Evolutionary conservation across 2,888 invertebrate species (phyloP).

Genomic region (Coenonympha arcania): DNA sequence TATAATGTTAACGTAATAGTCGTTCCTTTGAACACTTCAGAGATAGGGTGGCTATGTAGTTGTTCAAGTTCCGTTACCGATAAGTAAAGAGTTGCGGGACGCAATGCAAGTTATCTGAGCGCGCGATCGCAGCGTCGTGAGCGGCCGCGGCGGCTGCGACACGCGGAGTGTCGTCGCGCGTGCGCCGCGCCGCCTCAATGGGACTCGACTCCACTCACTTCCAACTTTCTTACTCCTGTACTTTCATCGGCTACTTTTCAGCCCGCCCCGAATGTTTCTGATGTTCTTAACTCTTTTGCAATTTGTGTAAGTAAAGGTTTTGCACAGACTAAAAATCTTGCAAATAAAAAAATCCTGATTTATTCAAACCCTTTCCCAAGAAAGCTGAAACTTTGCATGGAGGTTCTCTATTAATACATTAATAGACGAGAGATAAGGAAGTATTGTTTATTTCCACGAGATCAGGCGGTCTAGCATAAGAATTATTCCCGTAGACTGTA

Average conservation of each 20-base stretch:
- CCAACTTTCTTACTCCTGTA: slow-evolving; percentile 30
- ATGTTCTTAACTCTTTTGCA: not conserved
- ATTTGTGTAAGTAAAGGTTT: not conserved
- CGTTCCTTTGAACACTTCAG: too few species aligned
- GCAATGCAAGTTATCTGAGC: slow-evolving; percentile 33
- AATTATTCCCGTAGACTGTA: too few species aligned
- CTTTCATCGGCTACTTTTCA: slow-evolving; percentile 27
- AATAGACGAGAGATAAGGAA: too few species aligned
- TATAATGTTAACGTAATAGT: too few species aligned
- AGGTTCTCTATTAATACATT: too few species aligned
- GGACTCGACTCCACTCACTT: slow-evolving; percentile 27
- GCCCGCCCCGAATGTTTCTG: slow-evolving; percentile 20
- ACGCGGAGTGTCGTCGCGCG: slow-evolving; percentile 65
- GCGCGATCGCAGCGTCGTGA: slow-evolving; percentile 47
- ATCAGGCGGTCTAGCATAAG: too few species aligned
- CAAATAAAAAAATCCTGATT: too few species aligned
- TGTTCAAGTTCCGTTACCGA: slow-evolving; percentile 14
- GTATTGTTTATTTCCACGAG: too few species aligned
- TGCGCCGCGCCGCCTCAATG: slow-evolving; percentile 48
- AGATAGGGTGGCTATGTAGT: too few species aligned
- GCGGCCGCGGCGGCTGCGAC: slow-evolving; percentile 52
- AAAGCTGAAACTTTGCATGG: too few species aligned
- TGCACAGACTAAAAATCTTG: too few species aligned
- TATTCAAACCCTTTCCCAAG: too few species aligned
- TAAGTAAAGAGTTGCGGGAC: slow-evolving; percentile 18